Evolutionary conservation across 2,888 invertebrate species (phyloP).

Genomic region (Scrobipalpa costella): DNA sequence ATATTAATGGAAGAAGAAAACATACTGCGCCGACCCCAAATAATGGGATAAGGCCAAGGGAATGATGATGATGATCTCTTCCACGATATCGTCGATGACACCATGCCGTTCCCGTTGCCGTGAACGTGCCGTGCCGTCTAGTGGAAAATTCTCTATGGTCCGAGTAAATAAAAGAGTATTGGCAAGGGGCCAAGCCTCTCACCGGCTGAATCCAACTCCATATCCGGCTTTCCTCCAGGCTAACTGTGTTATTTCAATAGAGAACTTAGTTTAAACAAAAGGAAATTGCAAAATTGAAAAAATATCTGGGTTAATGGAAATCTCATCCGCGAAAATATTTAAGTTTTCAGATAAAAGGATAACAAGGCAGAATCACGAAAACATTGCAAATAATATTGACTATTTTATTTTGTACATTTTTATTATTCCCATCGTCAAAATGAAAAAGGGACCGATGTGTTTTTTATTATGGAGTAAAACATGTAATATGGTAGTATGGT

Average conservation of each 20-base stretch:
- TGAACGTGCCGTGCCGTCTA: too few species aligned
- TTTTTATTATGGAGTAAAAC: too few species aligned
- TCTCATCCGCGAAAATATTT: neutral
- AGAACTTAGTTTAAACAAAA: constrained; percentile 8
- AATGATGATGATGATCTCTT: too few species aligned
- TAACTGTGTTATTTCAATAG: constrained; percentile 15
- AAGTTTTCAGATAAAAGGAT: neutral
- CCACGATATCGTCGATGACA: too few species aligned
- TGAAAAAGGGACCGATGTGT: too few species aligned
- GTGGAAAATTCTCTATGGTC: too few species aligned
- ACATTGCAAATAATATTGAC: neutral
- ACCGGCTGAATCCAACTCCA: constrained; percentile 13
- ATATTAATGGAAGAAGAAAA: too few species aligned
- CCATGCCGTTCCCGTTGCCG: too few species aligned
- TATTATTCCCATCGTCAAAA: too few species aligned
- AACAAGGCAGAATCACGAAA: neutral
- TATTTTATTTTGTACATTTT: neutral
- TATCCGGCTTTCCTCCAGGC: constrained; percentile 2
- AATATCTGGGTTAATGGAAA: constrained; percentile 4
- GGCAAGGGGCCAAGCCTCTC: constrained; percentile 13
- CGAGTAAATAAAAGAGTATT: constrained; percentile 8
- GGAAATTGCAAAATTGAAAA: neutral
- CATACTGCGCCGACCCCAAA: too few species aligned
- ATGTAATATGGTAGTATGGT: too few species aligned
- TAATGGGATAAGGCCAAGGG: too few species aligned